Evolutionary conservation across 2,888 invertebrate species (phyloP), one percentile per base, ranked within the genome.

Genomic region (Apomyelois bistriatella): DNA sequence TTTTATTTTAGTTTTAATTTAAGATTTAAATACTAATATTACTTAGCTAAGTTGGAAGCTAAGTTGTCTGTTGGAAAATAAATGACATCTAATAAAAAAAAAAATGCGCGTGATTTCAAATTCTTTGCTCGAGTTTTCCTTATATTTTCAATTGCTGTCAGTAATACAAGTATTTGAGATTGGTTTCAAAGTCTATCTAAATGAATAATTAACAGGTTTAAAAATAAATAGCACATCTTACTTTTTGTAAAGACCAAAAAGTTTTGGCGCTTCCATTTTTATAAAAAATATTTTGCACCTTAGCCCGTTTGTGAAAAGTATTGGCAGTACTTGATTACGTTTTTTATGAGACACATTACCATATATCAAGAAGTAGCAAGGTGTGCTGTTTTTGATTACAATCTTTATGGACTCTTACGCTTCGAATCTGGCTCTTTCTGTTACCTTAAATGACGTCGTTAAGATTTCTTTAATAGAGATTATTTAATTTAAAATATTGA

Each of bases 401-500:
- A 43, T 51, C 51, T 51, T 51, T 51, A 51, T 51, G 51, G 43
- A 51, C 42, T 38, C 38, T 17, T 17, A 38, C 48, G 37, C 38
- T 30, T 49, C 49, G 37, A 49, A 49, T 28, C 28, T 49, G 38
- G 38, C 30, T 28, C 36, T 36, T 49, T 38, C 36, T 17, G 38
- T 28, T 28, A 17, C 37, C 13, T 13, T 13, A 38, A 38, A 37
- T 12, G 10, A 12, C n/a, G 5, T 32, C 32, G 32, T 32, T 32
- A 32, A 9, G 32, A 10, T 32, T n/a, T 3, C 32, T 3, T 32
- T 9, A 32, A 3, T 22, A 32, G 32, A 32, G 10, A 28, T 32
- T 9, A 32, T 22, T 5, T 22, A 22, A 22, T 22, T 3, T 22
- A n/a, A n/a, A n/a, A n/a, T n/a, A n/a, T n/a, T n/a, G n/a, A n/a